Conservation (phyloP, 1,140 invertebrate species). For the Drosophila quadrilineata region DNA sequence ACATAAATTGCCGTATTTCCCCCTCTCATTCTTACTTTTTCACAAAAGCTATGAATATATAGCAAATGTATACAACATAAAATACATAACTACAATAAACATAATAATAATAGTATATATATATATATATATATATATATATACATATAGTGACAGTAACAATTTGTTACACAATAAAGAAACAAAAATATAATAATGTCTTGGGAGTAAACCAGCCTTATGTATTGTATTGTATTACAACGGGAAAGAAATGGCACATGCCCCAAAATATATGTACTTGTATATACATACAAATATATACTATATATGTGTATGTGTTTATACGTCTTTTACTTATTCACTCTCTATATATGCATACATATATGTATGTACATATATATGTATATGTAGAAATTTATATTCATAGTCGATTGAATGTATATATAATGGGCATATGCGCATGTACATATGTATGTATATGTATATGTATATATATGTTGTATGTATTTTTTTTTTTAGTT, state of each 20-base stretch:
- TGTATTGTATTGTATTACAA: conserved; percentile 79
- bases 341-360: conserved; percentile 39
- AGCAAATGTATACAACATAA: conserved; percentile 41
- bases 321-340: too few relatives aligned
- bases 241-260: conserved; percentile 70
- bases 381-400: too few relatives aligned
- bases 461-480: conserved; percentile 49
- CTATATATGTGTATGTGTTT: conserved; percentile 20
- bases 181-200: conserved; percentile 81
- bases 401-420: too few relatives aligned
- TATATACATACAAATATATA: conserved; percentile 32
- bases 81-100: conserved; percentile 28
- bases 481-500: too few relatives aligned
- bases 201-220: conserved; percentile 81
- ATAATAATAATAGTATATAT: conserved; percentile 24
- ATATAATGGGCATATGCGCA: too few relatives aligned
- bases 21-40: too few relatives aligned
- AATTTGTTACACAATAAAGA: too few relatives aligned
- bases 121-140: conserved; percentile 20
- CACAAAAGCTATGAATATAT: conserved; percentile 24
- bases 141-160: conserved; percentile 42
- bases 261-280: conserved; percentile 47
- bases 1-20: conserved; percentile 40
- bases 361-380: conserved; percentile 43
- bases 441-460: conserved; percentile 34